phyloP scores from a whole-genome alignment of 1,140 invertebrate species.

The Drosophila quadrilineata region DNA sequence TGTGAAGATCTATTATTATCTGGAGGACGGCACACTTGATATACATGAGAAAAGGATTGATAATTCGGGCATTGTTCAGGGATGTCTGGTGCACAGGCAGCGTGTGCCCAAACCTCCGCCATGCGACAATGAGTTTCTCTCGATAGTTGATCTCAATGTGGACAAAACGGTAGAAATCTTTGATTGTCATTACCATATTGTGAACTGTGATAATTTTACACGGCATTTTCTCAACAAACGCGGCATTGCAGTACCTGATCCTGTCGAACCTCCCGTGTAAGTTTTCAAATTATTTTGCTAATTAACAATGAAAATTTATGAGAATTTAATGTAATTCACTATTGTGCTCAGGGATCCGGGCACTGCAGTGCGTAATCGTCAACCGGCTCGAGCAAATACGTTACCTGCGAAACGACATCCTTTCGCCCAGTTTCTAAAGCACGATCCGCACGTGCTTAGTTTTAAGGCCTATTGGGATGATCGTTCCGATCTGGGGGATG shows the following conservation, averaged over 20 bases:
- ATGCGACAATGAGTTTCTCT: conserved; percentile 66
- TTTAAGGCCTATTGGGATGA: conserved; percentile 97
- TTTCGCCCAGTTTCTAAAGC: conserved; percentile 88
- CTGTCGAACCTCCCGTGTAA: conserved; percentile 73
- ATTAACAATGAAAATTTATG: too few relatives aligned
- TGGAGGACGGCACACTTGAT: conserved; percentile 96
- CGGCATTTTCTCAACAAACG: conserved; percentile 90
- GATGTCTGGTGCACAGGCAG: conserved; percentile 81
- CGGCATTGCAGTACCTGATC: conserved; percentile 91
- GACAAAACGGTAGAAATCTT: conserved; percentile 65
- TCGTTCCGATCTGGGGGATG: conserved; percentile 86
- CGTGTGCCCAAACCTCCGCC: conserved; percentile 63
- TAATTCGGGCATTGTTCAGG: conserved; percentile 90
- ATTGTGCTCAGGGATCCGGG: conserved; percentile 83
- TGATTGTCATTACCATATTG: conserved; percentile 84
- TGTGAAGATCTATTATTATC: conserved; percentile 92
- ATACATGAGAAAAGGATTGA: conserved; percentile 87
- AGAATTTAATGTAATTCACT: too few relatives aligned
- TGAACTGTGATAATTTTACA: conserved; percentile 92
- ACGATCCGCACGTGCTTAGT: conserved; percentile 89
- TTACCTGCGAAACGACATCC: conserved; percentile 62
- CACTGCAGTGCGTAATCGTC: conserved; percentile 74
- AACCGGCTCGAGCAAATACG: conserved; percentile 1
- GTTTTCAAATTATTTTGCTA: not conserved
- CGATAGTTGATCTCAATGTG: conserved; percentile 73